phyloP scores from a whole-genome alignment of 92 coral and sea anemone genomes.

The Epizoanthus illoricatus region DNA sequence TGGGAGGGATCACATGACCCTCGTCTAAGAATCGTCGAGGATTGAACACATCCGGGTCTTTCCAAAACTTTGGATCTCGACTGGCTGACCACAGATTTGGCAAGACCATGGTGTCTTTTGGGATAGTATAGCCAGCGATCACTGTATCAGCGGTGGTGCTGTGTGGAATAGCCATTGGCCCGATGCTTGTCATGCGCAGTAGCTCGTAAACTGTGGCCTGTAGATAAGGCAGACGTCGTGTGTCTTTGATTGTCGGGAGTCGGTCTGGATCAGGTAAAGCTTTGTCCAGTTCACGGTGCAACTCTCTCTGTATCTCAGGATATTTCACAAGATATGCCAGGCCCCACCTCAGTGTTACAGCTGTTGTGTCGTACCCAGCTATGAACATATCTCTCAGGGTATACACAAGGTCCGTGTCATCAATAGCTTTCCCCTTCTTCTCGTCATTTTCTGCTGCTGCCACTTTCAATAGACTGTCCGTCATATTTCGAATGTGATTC shows the following conservation, averaged over 20 bases:
- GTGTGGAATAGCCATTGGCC: slow-evolving; percentile 67
- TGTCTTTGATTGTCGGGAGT: slow-evolving; percentile 59
- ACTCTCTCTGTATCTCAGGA: slow-evolving; percentile 59
- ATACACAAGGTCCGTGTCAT: slow-evolving; percentile 24
- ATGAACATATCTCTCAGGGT: slow-evolving; percentile 65
- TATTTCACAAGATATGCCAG: slow-evolving; percentile 62
- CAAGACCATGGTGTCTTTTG: slow-evolving; percentile 72
- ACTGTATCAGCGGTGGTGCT: slow-evolving; percentile 61
- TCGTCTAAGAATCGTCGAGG: slow-evolving; percentile 74
- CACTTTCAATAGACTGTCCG: slow-evolving; percentile 15
- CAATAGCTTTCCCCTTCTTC: neutral
- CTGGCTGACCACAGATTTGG: slow-evolving; percentile 76
- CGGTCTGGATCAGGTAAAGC: slow-evolving; percentile 53
- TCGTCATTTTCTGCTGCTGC: neutral
- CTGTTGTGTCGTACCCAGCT: slow-evolving; percentile 69
- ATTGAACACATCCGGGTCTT: slow-evolving; percentile 72
- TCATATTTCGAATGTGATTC: neutral
- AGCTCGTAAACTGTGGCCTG: slow-evolving; percentile 69
- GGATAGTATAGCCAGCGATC: slow-evolving; percentile 63
- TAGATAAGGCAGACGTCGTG: slow-evolving; percentile 55
- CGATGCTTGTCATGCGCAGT: slow-evolving; percentile 55
- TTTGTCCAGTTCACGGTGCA: slow-evolving; percentile 70
- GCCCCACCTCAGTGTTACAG: slow-evolving; percentile 62
- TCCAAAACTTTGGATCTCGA: slow-evolving; percentile 56
- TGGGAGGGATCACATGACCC: neutral